Base-by-base conservation (phyloP, 1,140 invertebrate species). In the Drosophila simulans region DNA sequence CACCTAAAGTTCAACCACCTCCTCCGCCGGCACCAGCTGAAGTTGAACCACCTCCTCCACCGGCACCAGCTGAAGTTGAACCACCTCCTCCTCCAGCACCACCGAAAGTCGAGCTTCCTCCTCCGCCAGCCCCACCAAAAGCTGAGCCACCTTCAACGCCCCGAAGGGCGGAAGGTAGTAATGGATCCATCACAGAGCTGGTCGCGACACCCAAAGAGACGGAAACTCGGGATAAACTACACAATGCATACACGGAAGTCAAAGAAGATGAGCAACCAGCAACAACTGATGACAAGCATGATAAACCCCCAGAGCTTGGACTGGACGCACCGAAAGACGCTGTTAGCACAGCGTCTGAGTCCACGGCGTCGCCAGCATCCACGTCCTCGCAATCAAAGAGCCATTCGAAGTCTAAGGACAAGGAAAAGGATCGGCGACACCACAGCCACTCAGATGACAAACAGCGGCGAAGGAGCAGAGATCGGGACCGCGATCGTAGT, bases 371-470 rank as follows among this genome's bases (percentile, higher is more conserved):
- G 17, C 78, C 82, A 17, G 62, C 71, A 10, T 75, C 58, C 1
- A 73, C 77, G 0, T 90, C 89, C 1, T 86, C 82, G 2, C 68
- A 75, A 8, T 78, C 76, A 0, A 92, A 91, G 37, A 91, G 77
- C 4, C 34, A 52, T 43, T 85, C 78, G 5, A 81, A 64, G 34
- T 72, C 68, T 5, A 84, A 58, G 15, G 70, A 80, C n/a, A 83
- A 63, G 20, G 74, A 86, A 11, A 84, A 37, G 11, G 71, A 80
- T 2, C 65, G 55, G n/a, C 68, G 79, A 4, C 69, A 74, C 52
- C 68, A 80, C 43, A 69, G 73, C 2, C 68, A 57, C 34, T 77
- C 76, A 4, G 76, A 83, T 43, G 66, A 80, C 5, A 88, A 73
- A 11, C 63, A 72, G 42, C 58, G 80, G 0, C 63, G 77, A 4